These are phyloP conservation scores for Ispidina picta DNA, from an alignment of 2,797 vertebrate species.

Conservation along the genomic window DNA sequence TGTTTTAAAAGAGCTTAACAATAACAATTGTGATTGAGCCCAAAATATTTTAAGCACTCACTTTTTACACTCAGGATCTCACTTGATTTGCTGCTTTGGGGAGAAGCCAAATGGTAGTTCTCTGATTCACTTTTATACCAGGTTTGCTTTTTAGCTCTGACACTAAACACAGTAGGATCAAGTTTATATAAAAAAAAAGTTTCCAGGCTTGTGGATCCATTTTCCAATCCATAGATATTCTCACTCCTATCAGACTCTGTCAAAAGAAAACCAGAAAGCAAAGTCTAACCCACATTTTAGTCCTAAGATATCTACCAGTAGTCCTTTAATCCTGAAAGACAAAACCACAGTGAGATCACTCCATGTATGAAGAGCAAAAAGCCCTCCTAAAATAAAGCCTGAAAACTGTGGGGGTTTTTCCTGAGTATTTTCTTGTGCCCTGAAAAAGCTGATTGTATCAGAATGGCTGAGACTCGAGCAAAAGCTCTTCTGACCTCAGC, in stretches of 20 bases:
- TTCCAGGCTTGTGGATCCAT: neutral
- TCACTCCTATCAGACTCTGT: neutral
- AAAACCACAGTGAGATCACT: neutral
- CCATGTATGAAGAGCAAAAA: neutral
- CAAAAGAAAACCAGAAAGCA: slow-evolving; percentile 11
- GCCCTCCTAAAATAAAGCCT: neutral
- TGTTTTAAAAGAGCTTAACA: neutral
- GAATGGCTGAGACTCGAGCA: neutral
- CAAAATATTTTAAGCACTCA: neutral
- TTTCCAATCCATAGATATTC: slow-evolving; percentile 4
- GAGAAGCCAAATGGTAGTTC: neutral
- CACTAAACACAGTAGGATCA: neutral
- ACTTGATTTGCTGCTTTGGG: neutral
- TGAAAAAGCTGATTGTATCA: neutral
- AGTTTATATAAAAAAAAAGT: slow-evolving; percentile 35
- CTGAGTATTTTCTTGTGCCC: neutral
- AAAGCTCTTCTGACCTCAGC: neutral
- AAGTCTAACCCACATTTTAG: neutral
- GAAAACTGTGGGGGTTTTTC: neutral
- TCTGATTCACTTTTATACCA: neutral
- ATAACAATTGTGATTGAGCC: neutral
- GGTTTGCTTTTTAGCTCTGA: neutral
- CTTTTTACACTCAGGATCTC: neutral
- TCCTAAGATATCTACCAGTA: neutral
- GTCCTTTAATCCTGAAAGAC: slow-evolving; percentile 13